phyloP scores from a whole-genome alignment of 2,113 vertebrate species.

The Actenoides lindsayi region DNA sequence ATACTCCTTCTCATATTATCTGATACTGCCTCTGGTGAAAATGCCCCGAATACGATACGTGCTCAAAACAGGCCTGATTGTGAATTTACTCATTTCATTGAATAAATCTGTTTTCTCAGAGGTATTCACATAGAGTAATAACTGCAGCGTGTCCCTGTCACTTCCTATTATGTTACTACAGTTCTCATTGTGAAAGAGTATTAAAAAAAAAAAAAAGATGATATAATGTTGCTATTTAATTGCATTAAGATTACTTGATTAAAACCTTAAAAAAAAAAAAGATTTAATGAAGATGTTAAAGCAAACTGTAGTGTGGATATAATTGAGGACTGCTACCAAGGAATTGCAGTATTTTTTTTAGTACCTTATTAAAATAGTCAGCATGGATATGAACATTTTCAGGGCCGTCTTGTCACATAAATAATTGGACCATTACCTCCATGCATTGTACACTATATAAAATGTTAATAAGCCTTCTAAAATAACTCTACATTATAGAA shows the following conservation, averaged over 20 bases:
- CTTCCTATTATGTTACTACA: background rate
- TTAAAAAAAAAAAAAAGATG: background rate
- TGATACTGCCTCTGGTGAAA: background rate
- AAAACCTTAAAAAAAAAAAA: background rate
- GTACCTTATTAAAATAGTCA: slow-evolving; percentile 42
- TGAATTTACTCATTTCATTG: background rate
- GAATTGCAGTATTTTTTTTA: background rate
- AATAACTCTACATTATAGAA: slow-evolving; percentile 1
- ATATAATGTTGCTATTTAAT: background rate
- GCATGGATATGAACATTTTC: slow-evolving; percentile 16
- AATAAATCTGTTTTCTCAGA: fast-evolving
- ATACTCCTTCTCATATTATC: fast-evolving
- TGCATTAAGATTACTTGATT: background rate
- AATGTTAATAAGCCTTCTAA: slow-evolving; percentile 62
- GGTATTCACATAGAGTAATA: fast-evolving
- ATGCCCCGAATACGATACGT: fast-evolving
- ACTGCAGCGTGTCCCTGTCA: fast-evolving
- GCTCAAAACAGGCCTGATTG: background rate
- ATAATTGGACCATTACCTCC: slow-evolving; percentile 49
- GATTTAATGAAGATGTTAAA: background rate
- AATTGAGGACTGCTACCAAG: background rate
- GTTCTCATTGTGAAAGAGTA: background rate
- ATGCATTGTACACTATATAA: slow-evolving; percentile 44
- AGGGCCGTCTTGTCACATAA: slow-evolving; percentile 43
- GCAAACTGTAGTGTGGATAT: background rate